Conservation (phyloP, 2,888 invertebrate species). For the Leptopilina syphax region DNA sequence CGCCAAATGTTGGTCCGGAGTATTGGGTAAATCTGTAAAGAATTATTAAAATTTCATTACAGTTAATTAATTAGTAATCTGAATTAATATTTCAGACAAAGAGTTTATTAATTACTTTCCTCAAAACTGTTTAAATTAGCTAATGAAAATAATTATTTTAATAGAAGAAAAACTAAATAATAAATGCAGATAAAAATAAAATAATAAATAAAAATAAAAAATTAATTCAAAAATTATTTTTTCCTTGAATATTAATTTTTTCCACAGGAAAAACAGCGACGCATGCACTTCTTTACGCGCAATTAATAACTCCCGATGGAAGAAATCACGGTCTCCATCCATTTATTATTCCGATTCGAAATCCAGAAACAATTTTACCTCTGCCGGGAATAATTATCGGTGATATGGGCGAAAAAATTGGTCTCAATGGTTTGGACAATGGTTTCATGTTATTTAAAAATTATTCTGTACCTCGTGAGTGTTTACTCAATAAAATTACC, state of each 20-base stretch:
- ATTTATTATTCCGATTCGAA: constrained; percentile 91
- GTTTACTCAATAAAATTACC: constrained; percentile 89
- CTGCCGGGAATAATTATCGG: constrained; percentile 90
- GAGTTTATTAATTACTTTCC: no score
- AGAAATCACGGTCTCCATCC: constrained; percentile 90
- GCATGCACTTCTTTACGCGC: constrained; percentile 92
- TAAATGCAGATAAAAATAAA: no score
- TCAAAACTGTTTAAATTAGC: no score
- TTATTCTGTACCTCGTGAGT: constrained; percentile 87
- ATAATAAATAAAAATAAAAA: no score
- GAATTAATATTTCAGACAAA: no score
- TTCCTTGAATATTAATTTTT: no score
- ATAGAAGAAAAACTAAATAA: no score
- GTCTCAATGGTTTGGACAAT: constrained; percentile 95
- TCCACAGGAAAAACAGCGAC: constrained; percentile 84
- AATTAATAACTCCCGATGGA: constrained; percentile 88
- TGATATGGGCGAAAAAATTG: constrained; percentile 95
- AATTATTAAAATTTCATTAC: not conserved
- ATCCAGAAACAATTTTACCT: constrained; percentile 84
- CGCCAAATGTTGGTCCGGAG: constrained; percentile 98
- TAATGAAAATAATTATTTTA: no score
- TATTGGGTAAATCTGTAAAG: constrained; percentile 83
- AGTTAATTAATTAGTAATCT: no score
- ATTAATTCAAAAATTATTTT: no score
- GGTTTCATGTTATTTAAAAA: constrained; percentile 90